Evolutionary conservation across 2,888 invertebrate species (phyloP).

Genomic region (Noctua janthina): DNA sequence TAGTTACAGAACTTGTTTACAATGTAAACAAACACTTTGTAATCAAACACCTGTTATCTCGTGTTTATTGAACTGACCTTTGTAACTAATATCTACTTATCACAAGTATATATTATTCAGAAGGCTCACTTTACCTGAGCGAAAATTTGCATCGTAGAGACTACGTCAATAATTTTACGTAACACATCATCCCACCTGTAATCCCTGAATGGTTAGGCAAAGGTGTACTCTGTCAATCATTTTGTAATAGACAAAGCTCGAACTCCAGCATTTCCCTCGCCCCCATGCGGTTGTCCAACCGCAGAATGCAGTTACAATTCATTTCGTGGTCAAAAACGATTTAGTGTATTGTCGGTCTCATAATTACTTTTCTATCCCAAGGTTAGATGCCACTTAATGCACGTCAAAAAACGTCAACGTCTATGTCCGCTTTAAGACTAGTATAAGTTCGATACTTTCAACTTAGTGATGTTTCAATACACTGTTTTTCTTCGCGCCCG

Average conservation of each 20-base stretch:
- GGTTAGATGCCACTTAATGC: not conserved
- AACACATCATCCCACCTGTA: not conserved
- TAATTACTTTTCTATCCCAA: not conserved
- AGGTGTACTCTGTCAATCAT: not conserved
- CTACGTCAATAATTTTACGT: not conserved
- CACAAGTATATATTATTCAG: slow-evolving; percentile 18
- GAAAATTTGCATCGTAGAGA: not conserved
- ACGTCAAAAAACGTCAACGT: not conserved
- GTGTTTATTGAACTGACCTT: slow-evolving; percentile 64
- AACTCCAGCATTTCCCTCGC: not conserved
- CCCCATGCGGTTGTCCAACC: not conserved
- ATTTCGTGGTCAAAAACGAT: not conserved
- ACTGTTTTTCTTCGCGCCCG: too few relatives aligned
- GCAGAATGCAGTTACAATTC: slow-evolving; percentile 7
- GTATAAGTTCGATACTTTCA: not conserved
- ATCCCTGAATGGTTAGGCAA: not conserved
- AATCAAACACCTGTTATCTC: slow-evolving; percentile 62
- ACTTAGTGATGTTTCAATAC: not conserved
- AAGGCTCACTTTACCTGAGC: slow-evolving; percentile 28
- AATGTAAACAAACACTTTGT: slow-evolving; percentile 58
- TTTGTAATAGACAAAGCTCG: not conserved
- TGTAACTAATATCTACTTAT: slow-evolving; percentile 34
- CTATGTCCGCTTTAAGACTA: not conserved
- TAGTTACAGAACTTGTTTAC: slow-evolving; percentile 16
- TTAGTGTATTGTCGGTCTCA: not conserved